Conservation (phyloP, 1,140 invertebrate species). For the Anastrepha obliqua region DNA sequence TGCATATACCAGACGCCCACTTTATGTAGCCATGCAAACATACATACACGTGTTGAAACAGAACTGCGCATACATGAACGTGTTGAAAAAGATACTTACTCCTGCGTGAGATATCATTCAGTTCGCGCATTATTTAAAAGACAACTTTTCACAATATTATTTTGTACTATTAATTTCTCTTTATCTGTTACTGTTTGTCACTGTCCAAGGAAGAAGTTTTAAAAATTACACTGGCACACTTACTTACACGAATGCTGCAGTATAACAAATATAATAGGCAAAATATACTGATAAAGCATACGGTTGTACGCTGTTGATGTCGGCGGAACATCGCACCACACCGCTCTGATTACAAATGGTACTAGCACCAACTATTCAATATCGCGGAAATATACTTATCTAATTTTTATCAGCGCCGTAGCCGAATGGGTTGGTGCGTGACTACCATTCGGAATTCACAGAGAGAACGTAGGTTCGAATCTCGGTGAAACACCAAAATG, state of each 20-base stretch:
- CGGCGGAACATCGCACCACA: not conserved
- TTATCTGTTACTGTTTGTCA: not conserved
- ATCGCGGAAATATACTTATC: not conserved
- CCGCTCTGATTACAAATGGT: not conserved
- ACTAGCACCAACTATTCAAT: not conserved
- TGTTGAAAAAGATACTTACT: too few species aligned
- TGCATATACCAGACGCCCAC: not conserved
- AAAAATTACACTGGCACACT: not conserved
- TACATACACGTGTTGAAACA: too few species aligned
- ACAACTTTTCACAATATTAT: not conserved
- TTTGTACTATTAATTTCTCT: not conserved
- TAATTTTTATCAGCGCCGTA: too few species aligned
- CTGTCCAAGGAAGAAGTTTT: not conserved
- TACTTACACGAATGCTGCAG: not conserved
- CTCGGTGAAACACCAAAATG: too few species aligned
- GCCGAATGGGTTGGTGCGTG: too few species aligned
- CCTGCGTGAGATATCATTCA: too few species aligned
- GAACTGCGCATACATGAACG: too few species aligned
- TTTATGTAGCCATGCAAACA: too few species aligned
- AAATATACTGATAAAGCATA: not conserved
- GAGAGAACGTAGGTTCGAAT: too few species aligned
- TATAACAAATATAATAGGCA: not conserved
- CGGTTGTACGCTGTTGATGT: not conserved
- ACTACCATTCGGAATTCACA: too few species aligned
- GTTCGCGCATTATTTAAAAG: not conserved